A percentile compares a stretch with the other conserved stretches of the same genome.
Evolutionary conservation across 2,113 vertebrate species (phyloP).

Genomic region (Chloroceryle aenea): DNA sequence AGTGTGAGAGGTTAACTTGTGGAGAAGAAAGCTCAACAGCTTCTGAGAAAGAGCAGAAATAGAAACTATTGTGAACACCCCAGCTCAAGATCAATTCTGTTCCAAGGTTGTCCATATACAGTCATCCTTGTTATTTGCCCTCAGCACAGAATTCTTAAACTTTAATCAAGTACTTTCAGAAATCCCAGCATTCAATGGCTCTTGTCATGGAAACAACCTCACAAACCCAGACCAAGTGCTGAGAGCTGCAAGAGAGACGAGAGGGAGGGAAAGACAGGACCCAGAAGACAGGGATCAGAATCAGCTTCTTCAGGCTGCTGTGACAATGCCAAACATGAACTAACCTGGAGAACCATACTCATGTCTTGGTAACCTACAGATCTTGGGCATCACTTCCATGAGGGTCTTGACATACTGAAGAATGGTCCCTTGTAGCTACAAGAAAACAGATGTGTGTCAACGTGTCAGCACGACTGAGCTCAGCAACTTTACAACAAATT

Average conservation of each 20-base stretch:
- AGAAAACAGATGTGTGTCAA: neutral
- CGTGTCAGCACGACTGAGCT: neutral
- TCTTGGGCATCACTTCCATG: constrained; percentile 94
- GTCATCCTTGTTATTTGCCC: neutral
- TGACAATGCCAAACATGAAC: constrained; percentile 4
- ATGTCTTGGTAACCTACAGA: constrained; percentile 88
- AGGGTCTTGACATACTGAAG: constrained; percentile 90
- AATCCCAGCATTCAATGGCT: neutral
- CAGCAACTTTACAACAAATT: neutral
- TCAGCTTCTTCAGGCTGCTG: neutral
- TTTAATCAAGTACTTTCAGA: neutral
- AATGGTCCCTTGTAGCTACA: constrained; percentile 88
- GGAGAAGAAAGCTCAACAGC: neutral
- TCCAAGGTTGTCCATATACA: neutral
- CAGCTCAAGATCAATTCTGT: neutral
- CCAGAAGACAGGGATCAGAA: neutral
- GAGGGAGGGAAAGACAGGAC: neutral
- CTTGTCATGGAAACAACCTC: neutral
- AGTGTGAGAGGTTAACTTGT: neutral
- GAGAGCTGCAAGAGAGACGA: neutral
- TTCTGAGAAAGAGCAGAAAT: neutral
- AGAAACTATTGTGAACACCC: neutral
- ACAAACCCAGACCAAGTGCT: neutral
- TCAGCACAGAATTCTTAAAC: neutral
- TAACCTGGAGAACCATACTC: constrained; percentile 90